Evolutionary conservation across 2,888 invertebrate species (phyloP), one percentile per base, ranked within the genome.

Genomic region (Dryomyza anilis): DNA sequence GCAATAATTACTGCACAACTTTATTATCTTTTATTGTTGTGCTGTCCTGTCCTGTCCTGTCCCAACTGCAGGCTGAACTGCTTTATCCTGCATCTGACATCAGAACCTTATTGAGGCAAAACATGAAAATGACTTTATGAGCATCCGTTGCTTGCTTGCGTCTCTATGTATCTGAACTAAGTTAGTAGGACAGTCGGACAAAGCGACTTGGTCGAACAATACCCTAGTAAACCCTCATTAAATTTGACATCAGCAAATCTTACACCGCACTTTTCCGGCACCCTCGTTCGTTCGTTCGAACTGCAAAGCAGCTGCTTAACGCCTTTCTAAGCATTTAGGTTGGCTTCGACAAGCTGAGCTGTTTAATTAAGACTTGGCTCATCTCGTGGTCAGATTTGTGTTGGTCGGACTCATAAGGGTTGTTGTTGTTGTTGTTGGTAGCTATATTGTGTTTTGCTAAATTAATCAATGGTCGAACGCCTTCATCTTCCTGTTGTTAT

Each of bases 311-410:
- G 66, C 52, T 70, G 70, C 48, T 56, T 65, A 66, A 65, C 60
- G 67, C 67, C 62, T 67, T 67, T 68, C 53, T 25, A 23, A 50
- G 50, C 50, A 50, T 50, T 50, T 50, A 21, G 25, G 14, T 25
- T 52, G 64, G 33, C 50, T 60, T 39, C 36, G n/a, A n/a, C n/a
- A n/a, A n/a, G n/a, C 16, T 53, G 50, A 73, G 67, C 73, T 77
- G 76, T 74, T 77, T 77, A 77, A 76, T 77, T 77, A 77, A 77
- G 77, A 77, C 76, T 76, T 75, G 75, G 70, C 7, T 39, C 8
- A 3, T 39, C 39, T 39, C 14, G 39, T 39, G 39, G 39, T 39
- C 39, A 6, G 39, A 12, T 3, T 2, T 39, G 39, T 2, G 39
- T 3, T 39, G 39, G 39, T 3, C 14, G 7, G 39, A 39, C n/a